Percentiles rank a stretch among this genome's conserved stretches.
Conservation (phyloP, 2,113 vertebrate species). For the Tenebrosternarchus preto region DNA sequence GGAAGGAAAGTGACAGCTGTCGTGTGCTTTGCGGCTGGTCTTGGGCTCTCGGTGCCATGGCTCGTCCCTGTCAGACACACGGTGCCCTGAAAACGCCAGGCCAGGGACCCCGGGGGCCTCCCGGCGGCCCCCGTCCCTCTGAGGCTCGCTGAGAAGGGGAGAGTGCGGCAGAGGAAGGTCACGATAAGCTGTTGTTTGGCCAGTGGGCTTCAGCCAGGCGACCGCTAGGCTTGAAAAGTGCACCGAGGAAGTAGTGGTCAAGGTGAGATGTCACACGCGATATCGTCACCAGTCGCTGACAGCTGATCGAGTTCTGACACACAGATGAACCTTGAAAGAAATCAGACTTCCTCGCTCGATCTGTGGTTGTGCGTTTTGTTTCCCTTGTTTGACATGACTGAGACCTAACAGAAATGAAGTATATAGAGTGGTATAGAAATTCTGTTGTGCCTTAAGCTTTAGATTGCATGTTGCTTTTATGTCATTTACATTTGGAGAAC, state of each 20-base stretch:
- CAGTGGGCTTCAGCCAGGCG: constrained; percentile 22
- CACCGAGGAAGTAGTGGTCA: constrained; percentile 48
- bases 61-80: constrained; percentile 30
- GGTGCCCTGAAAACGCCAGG: constrained; percentile 48
- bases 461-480: neutral
- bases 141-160: neutral
- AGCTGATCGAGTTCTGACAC: constrained; percentile 49
- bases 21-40: neutral
- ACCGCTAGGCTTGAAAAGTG: constrained; percentile 48
- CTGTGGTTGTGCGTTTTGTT: constrained; percentile 20
- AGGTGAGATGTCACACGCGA: constrained; percentile 56
- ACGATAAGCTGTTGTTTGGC: constrained; percentile 37
- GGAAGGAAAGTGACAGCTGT: neutral
- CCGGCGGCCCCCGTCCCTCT: constrained; percentile 1
- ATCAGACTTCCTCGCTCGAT: constrained; percentile 24
- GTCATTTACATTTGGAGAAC: neutral
- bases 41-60: constrained; percentile 18
- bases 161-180: constrained; percentile 33
- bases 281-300: constrained; percentile 53
- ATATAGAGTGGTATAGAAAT: neutral
- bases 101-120: constrained; percentile 13
- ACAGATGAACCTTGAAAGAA: constrained; percentile 40
- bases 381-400: constrained; percentile 24
- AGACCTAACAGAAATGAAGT: constrained; percentile 1
- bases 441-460: neutral